Percentiles rank a stretch among this genome's conserved stretches.
These are phyloP conservation scores for Cylas formicarius DNA, from an alignment of 1,140 invertebrate species.

Conservation along the genomic window DNA sequence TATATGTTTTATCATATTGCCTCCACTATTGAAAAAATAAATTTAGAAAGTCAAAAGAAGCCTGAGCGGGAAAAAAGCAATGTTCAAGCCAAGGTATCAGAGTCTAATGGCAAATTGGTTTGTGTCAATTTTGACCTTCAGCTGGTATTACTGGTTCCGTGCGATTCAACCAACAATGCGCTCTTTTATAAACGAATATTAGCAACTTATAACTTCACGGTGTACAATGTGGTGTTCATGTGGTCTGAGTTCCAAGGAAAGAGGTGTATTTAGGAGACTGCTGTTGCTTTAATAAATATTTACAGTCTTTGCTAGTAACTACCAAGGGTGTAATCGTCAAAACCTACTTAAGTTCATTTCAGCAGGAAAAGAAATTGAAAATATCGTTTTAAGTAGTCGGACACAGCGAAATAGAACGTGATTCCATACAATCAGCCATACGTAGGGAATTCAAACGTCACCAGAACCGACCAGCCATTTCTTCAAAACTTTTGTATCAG, in stretches of 20 bases:
- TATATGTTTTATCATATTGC: too few relatives aligned
- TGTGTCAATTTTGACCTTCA: constrained; percentile 15
- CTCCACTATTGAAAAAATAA: constrained; percentile 4
- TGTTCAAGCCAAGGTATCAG: constrained; percentile 7
- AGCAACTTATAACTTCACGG: constrained; percentile 15
- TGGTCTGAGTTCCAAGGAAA: constrained; percentile 11
- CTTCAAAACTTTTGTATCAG: too few relatives aligned
- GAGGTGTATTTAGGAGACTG: constrained; percentile 16
- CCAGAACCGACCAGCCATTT: too few relatives aligned
- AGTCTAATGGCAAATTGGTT: background rate
- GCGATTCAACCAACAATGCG: constrained; percentile 17
- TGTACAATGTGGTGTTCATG: constrained; percentile 12
- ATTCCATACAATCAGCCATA: too few relatives aligned
- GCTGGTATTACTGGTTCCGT: constrained; percentile 8
- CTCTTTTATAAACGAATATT: constrained; percentile 18
- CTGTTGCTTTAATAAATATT: too few relatives aligned
- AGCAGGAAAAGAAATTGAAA: too few relatives aligned
- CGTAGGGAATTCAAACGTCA: too few relatives aligned
- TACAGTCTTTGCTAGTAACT: too few relatives aligned
- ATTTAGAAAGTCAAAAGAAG: constrained; percentile 1
- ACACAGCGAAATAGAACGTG: too few relatives aligned
- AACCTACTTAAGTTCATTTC: too few relatives aligned
- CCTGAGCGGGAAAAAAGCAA: constrained; percentile 4
- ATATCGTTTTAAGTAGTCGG: too few relatives aligned
- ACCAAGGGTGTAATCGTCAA: too few relatives aligned